A percentile compares a stretch with the other conserved stretches of the same genome.
Conservation (phyloP, 2,113 vertebrate species). For the Pteruthius melanotis region DNA sequence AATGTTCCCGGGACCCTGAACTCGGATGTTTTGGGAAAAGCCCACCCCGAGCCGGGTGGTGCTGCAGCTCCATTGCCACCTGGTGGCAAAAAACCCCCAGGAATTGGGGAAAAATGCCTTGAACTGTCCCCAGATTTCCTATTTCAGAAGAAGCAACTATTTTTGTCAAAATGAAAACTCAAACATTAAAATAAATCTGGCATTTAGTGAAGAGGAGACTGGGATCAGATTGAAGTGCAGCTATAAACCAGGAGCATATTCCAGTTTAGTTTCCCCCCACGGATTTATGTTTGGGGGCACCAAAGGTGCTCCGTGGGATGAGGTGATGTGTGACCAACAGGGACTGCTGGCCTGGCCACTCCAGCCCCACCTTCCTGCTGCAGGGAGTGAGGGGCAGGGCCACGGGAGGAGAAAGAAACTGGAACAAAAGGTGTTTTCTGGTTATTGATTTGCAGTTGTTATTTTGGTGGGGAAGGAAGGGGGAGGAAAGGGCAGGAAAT, state of each 20-base stretch:
- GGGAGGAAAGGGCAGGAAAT: neutral
- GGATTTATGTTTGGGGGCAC: neutral
- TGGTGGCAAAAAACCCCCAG: neutral
- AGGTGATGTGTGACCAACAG: neutral
- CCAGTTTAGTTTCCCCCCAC: fast-evolving
- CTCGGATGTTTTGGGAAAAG: neutral
- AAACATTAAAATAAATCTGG: neutral
- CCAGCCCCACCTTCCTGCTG: neutral
- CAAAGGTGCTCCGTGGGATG: neutral
- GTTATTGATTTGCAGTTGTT: neutral
- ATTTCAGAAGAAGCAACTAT: neutral
- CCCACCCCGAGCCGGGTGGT: fast-evolving
- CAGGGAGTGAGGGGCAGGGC: neutral
- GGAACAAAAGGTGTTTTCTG: neutral
- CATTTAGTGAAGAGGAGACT: fast-evolving
- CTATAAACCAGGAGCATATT: fast-evolving
- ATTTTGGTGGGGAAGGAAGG: neutral
- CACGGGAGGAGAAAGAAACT: neutral
- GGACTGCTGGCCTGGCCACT: neutral
- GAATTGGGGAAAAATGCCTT: fast-evolving
- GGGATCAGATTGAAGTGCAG: neutral
- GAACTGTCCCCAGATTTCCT: fast-evolving
- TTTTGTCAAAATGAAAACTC: neutral
- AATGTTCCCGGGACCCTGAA: fast-evolving
- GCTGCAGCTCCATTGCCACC: constrained; percentile 20